A percentile compares a stretch with the other conserved stretches of the same genome.
phyloP scores from a whole-genome alignment of 2,888 invertebrate species.

The Eupithecia exiguata region DNA sequence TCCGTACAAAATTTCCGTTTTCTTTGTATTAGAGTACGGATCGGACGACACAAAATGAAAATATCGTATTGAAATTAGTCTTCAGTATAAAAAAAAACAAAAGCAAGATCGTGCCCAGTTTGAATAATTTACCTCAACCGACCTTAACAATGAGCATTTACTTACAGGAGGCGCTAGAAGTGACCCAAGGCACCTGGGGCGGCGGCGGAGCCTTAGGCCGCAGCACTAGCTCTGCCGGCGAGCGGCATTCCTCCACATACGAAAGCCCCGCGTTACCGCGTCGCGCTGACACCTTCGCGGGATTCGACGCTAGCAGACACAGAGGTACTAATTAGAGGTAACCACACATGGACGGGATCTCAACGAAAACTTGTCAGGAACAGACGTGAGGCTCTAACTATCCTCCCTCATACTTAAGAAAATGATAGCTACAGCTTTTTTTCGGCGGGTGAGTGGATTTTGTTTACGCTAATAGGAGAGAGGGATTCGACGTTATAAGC shows the following conservation, averaged over 20 bases:
- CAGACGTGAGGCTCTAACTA: neutral
- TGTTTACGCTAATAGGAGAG: too few relatives aligned
- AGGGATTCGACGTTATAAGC: too few relatives aligned
- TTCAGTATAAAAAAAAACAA: too few relatives aligned
- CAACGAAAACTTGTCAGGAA: neutral
- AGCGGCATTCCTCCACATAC: conserved; percentile 93
- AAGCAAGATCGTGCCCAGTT: too few relatives aligned
- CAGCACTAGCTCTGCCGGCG: conserved; percentile 96
- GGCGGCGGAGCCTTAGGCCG: conserved; percentile 91
- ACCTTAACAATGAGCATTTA: neutral
- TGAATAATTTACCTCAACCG: too few relatives aligned
- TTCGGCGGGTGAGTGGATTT: too few relatives aligned
- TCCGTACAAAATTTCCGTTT: too few relatives aligned
- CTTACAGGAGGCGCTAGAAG: conserved; percentile 89
- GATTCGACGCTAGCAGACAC: conserved; percentile 88
- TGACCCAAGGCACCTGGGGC: conserved; percentile 79
- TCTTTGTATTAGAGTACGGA: too few relatives aligned
- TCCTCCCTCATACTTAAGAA: too few relatives aligned
- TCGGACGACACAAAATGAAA: too few relatives aligned
- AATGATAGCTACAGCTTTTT: too few relatives aligned
- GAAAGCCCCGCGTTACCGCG: conserved; percentile 94
- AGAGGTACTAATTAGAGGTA: conserved; percentile 52
- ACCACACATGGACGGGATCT: neutral
- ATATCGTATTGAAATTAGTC: too few relatives aligned
- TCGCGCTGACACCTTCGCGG: conserved; percentile 97